Evolutionary conservation across 2,797 vertebrate genomes (phyloP).

Genomic region (Falco novaeseelandiae): DNA sequence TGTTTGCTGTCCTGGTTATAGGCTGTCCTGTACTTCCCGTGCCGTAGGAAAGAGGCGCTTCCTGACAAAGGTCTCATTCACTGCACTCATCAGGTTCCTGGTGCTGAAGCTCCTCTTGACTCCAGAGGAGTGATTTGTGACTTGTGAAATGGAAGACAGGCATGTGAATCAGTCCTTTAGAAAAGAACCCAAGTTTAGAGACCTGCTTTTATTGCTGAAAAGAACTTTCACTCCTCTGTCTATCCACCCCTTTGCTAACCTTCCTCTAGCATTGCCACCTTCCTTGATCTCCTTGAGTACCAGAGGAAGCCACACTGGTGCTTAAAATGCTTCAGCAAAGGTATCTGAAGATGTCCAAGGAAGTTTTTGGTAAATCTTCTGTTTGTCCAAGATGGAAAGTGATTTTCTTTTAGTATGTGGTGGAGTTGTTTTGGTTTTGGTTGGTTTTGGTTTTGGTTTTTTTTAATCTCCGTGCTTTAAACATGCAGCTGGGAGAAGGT

Average conservation of each 20-base stretch:
- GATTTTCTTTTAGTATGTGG: not conserved
- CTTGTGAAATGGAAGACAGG: not conserved
- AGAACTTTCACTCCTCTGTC: not conserved
- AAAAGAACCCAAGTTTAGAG: not conserved
- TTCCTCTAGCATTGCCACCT: not conserved
- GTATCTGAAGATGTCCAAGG: not conserved
- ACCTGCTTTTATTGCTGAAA: not conserved
- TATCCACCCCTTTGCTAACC: not conserved
- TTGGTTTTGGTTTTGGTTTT: not conserved
- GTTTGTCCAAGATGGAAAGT: not conserved
- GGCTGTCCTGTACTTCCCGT: rapidly evolving
- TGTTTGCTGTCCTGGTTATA: not conserved
- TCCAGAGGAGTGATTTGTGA: not conserved
- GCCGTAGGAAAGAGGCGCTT: rapidly evolving
- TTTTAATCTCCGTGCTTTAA: not conserved
- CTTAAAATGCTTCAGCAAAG: not conserved
- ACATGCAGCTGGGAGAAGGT: not conserved
- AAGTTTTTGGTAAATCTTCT: not conserved
- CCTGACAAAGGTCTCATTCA: not conserved
- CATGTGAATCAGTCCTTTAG: not conserved
- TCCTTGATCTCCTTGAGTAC: not conserved
- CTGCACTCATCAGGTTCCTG: not conserved
- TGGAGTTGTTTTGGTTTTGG: not conserved
- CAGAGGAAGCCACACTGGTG: not conserved
- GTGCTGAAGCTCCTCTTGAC: not conserved